Conservation (phyloP, 2,113 vertebrate species). For the Theristicus caerulescens region DNA sequence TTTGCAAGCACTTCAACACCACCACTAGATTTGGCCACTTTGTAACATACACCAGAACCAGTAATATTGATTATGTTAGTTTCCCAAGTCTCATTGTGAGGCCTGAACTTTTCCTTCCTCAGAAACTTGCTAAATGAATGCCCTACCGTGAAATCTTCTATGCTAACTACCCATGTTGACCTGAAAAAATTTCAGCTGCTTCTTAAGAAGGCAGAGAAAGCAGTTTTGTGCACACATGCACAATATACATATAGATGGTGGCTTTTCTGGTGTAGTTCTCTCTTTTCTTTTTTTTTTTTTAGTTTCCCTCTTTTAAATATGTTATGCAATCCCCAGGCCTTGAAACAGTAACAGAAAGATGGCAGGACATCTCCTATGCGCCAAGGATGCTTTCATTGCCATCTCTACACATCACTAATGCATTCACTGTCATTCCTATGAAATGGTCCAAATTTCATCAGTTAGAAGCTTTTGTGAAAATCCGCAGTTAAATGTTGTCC, state of each 20-base stretch:
- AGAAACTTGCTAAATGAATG: background rate
- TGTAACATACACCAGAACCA: background rate
- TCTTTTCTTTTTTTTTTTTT: too few relatives aligned
- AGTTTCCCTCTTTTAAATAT: background rate
- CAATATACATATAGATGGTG: background rate
- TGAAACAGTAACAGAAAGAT: background rate
- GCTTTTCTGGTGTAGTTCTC: background rate
- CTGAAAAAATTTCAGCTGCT: background rate
- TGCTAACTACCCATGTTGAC: accelerated
- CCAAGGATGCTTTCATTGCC: background rate
- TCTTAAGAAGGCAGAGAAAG: background rate
- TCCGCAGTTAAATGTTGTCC: background rate
- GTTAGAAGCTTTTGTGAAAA: background rate
- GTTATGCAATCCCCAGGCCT: background rate
- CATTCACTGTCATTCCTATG: background rate
- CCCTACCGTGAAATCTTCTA: background rate
- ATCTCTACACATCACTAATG: slow-evolving; percentile 31
- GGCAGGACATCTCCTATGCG: background rate
- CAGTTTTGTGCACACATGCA: background rate
- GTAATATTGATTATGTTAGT: background rate
- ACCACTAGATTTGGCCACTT: background rate
- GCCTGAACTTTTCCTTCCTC: background rate
- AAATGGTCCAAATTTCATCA: background rate
- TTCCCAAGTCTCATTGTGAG: background rate
- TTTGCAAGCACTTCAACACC: background rate